Evolutionary conservation across 2,797 vertebrate species (phyloP), one percentile per base, ranked within the genome.

Genomic region (Urocyon cinereoargenteus): DNA sequence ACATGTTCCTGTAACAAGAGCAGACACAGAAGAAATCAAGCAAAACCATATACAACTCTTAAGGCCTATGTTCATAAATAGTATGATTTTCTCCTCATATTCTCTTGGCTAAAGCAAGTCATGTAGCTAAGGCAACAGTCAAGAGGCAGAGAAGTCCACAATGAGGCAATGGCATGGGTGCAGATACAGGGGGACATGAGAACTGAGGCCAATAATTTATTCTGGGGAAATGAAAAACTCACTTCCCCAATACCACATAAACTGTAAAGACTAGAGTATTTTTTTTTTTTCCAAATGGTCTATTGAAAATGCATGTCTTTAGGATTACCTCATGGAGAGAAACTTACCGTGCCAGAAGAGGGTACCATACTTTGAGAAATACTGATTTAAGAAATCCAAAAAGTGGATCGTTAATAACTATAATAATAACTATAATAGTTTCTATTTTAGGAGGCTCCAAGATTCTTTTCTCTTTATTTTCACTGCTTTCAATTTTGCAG

Each of bases 401-500:
- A 85, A 24, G 22, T 16, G 22, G 22, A 90, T 95, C 28, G 59
- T 24, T 75, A 79, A 26, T 70, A 77, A 81, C 24, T n/a, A 18
- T 21, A 51, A 79, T 49, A 64, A 24, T 64, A 45, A 45, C 6
- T 7, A 7, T 45, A 40, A 45, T 61, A 11, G 11, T 96, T 91
- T 90, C 16, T 95, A 59, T 83, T 77, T 93, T 49, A 85, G 36
- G 13, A 75, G 45, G 6, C 4, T 12, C 2, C 53, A 77, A 19
- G 9, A 87, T 85, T 66, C 26, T 22, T 75, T 83, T 77, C n/a
- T 59, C 26, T 90, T 86, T 51, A 49, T 40, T 87, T 81, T 77
- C 45, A 68, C 68, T 36, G 24, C 2, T 96, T 79, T 94, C 36
- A 34, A 2, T 73, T 96, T 88, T 94, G 62, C 77, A 94, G 15